phyloP scores from a whole-genome alignment of 2,797 vertebrate genomes.

The Scolopax rusticola region DNA sequence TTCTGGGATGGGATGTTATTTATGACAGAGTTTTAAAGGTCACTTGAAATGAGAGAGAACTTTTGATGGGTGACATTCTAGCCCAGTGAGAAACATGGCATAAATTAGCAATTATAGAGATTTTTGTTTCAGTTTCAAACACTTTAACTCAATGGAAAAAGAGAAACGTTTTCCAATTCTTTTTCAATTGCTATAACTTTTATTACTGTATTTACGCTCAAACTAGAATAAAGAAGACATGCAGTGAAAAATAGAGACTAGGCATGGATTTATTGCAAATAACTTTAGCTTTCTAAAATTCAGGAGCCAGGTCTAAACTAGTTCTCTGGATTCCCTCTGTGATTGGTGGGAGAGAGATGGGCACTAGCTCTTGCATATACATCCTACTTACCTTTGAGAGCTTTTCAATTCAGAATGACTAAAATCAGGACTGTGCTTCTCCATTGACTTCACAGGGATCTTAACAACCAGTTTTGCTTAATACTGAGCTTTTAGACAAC shows the following conservation, averaged over 20 bases:
- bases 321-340: not conserved
- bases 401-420: not conserved
- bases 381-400: not conserved
- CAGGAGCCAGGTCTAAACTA: not conserved
- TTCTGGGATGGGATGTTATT: constrained; percentile 8
- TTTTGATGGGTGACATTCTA: constrained; percentile 16
- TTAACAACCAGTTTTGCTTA: not conserved
- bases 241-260: not conserved
- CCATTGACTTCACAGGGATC: not conserved
- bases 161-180: not conserved
- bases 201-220: not conserved
- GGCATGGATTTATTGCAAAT: not conserved
- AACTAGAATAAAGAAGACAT: not conserved
- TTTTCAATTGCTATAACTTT: not conserved
- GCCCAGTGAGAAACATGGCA: not conserved
- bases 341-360: not conserved
- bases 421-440: not conserved
- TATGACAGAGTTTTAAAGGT: constrained; percentile 4
- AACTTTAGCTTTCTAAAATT: not conserved
- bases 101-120: not conserved
- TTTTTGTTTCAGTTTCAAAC: not conserved
- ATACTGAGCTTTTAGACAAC: not conserved
- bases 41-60: not conserved
- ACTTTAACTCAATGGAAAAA: not conserved
- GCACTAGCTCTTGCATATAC: not conserved